phyloP scores from a whole-genome alignment of 2,113 vertebrate species.

The Mustela lutreola region DNA sequence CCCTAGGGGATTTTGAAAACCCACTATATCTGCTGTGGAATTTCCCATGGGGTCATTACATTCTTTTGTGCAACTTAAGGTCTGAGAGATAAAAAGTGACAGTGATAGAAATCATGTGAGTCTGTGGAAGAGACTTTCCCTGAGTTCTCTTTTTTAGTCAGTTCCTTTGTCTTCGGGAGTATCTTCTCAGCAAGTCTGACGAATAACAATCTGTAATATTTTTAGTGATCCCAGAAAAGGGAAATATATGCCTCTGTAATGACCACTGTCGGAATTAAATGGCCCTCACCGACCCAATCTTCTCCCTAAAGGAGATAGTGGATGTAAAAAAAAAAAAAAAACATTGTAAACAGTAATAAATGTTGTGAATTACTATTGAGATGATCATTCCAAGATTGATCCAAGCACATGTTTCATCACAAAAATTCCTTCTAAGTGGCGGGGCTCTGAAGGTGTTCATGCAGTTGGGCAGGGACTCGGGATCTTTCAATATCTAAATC shows the following conservation, averaged over 20 bases:
- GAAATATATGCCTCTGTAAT: background rate
- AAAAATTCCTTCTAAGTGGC: background rate
- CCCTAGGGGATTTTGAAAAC: constrained; percentile 2
- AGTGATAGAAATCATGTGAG: background rate
- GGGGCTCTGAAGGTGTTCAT: background rate
- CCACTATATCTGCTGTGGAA: background rate
- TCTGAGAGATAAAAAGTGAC: background rate
- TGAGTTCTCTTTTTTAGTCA: background rate
- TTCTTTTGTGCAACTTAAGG: background rate
- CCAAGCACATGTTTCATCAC: background rate
- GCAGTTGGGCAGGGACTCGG: background rate
- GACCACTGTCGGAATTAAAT: background rate
- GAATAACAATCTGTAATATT: background rate
- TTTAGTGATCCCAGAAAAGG: background rate
- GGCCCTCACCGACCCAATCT: background rate
- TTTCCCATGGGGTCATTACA: background rate
- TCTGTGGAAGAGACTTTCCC: background rate
- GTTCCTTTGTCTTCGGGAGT: background rate
- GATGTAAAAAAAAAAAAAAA: background rate
- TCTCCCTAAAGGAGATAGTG: background rate
- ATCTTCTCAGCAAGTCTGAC: background rate
- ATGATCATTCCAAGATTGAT: background rate
- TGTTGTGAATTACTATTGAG: background rate
- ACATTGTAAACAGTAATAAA: background rate
- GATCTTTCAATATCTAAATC: background rate